Evolutionary conservation across 2,113 vertebrate genomes (phyloP), one percentile per base, ranked within the genome.

Genomic region (Halichoeres trimaculatus): DNA sequence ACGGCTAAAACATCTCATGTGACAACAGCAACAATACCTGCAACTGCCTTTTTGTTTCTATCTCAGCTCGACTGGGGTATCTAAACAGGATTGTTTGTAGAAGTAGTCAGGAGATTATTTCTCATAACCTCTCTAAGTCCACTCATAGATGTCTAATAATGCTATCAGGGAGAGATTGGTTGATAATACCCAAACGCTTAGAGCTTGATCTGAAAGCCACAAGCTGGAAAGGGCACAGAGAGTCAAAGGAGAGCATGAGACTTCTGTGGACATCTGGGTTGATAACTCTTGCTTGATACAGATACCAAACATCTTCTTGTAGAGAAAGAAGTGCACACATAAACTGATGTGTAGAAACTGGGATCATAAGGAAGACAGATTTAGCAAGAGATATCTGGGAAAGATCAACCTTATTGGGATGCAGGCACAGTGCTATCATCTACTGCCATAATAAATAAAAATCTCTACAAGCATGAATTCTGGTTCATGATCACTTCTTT

Each of bases 1-100:
- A 66, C 47, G 56, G 55, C 38, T 63, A 38, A 58, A 58, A 22
- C 55, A n/a, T 80, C 63, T 88, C 84, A 57, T 30, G 58, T 84
- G 52, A 77, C 85, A 78, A 30, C 50, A 73, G 52, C 19, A 47
- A 38, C 63, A 64, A 38, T 17, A 24, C 68, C 22, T 17, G 17
- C 45, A 23, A 11, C 71, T 1, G 53, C 38, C 4, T 20, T 36
- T 62, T 41, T 17, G 45, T n/a, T 8, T 16, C 10, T 17, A 40
- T 14, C 22, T 45, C 61, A 60, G 53, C 23, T 34, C 45, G 20
- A 20, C 41, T 10, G 17, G 16, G 17, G 17, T 45, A 45, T 47
- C 34, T 23, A 1, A 16, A 36, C 63, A 41, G 30, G 30, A 9
- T 26, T 54, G 45, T 59, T 30, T 12, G 20, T 10, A 14, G 36